A percentile compares a stretch with the other conserved stretches of the same genome.
Evolutionary conservation across 2,888 invertebrate species (phyloP).

Genomic region (Cheiracanthium punctorium): DNA sequence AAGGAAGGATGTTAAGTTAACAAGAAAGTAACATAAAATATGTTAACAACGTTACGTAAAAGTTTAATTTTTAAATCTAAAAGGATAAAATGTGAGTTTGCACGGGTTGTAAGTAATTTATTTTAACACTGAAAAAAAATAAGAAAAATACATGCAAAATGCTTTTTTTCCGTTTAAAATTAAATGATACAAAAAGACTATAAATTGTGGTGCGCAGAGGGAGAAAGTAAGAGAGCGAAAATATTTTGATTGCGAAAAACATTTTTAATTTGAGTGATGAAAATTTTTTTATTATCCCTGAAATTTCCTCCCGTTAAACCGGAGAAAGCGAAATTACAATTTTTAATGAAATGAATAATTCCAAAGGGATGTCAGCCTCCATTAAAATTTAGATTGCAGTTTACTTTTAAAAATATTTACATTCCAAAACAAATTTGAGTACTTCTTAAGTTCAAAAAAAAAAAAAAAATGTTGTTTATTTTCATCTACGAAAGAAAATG

Average conservation of each 20-base stretch:
- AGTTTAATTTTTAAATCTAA: background rate
- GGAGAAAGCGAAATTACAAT: background rate
- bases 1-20: background rate
- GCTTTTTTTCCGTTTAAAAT: background rate
- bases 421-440: background rate
- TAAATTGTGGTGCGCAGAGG: background rate
- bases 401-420: background rate
- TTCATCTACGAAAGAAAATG: no score
- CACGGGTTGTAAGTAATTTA: background rate
- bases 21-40: background rate
- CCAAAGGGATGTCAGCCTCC: background rate
- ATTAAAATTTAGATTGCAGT: background rate
- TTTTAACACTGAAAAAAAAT: background rate
- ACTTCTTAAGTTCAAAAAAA: no score
- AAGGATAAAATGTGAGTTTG: background rate
- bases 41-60: background rate
- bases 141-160: background rate
- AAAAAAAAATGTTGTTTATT: no score
- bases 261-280: conserved; percentile 2
- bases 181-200: background rate
- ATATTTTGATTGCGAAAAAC: background rate
- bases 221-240: background rate
- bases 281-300: background rate
- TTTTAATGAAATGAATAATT: background rate
- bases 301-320: background rate